phyloP scores from a whole-genome alignment of 2,888 invertebrate genomes.

The Pyrgus malvae region DNA sequence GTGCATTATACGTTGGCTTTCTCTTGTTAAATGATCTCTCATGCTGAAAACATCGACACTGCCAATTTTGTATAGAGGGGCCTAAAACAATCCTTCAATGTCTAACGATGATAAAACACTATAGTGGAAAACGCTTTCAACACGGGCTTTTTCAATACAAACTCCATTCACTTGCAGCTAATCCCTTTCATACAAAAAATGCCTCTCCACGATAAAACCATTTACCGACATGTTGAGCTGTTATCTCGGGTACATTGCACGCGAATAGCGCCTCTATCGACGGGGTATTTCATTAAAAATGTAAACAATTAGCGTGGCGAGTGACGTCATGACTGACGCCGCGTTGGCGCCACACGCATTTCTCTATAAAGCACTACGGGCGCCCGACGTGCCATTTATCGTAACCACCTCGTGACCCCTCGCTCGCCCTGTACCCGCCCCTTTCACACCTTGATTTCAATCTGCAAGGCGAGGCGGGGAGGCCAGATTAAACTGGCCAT shows the following conservation, averaged over 20 bases:
- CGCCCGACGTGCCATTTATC: constrained; percentile 36
- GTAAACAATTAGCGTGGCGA: constrained; percentile 31
- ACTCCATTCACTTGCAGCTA: constrained; percentile 5
- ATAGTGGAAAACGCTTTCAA: too few species aligned
- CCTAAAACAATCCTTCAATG: too few species aligned
- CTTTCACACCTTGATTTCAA: constrained; percentile 32
- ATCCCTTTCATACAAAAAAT: constrained; percentile 3
- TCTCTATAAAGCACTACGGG: constrained; percentile 33
- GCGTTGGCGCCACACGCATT: constrained; percentile 56
- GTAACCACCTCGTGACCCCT: constrained; percentile 42
- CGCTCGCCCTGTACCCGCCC: constrained; percentile 29
- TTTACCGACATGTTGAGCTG: constrained; percentile 17
- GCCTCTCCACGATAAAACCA: constrained; percentile 8
- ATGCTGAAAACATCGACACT: too few species aligned
- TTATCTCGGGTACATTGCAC: constrained; percentile 15
- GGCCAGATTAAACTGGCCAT: constrained; percentile 26
- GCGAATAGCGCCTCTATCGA: constrained; percentile 19
- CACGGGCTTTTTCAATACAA: neutral
- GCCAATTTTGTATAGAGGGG: too few species aligned
- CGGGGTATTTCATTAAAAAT: constrained; percentile 28
- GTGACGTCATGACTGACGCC: constrained; percentile 39
- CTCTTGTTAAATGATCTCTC: too few species aligned
- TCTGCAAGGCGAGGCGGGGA: constrained; percentile 12
- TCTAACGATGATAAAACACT: too few species aligned
- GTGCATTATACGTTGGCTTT: too few species aligned